Evolutionary conservation across 1,140 invertebrate genomes (phyloP).

Genomic region (Agrilus planipennis): DNA sequence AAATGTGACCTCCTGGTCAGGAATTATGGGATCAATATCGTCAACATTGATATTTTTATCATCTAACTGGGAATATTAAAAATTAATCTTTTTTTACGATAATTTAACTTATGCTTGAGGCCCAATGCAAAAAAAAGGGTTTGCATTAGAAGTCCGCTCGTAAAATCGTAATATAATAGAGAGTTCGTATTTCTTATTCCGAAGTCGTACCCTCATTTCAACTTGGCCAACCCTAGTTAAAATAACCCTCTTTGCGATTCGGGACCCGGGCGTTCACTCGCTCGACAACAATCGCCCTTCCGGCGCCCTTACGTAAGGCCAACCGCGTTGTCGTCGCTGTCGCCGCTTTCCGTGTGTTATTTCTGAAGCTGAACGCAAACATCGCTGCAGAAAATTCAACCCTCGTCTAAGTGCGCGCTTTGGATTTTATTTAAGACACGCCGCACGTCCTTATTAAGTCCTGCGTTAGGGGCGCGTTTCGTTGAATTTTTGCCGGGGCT

Average conservation of each 20-base stretch:
- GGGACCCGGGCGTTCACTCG: not conserved
- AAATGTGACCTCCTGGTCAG: too few species aligned
- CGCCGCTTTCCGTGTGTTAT: constrained; percentile 6
- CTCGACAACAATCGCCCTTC: constrained; percentile 7
- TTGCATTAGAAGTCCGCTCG: too few species aligned
- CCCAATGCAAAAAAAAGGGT: too few species aligned
- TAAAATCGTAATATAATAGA: too few species aligned
- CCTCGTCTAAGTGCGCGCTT: constrained; percentile 21
- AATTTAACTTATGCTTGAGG: too few species aligned
- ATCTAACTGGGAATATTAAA: too few species aligned
- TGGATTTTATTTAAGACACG: constrained; percentile 24
- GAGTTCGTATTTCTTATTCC: constrained; percentile 11
- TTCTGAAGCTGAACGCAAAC: constrained; percentile 18
- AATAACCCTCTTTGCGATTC: constrained; percentile 20
- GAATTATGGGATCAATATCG: too few species aligned
- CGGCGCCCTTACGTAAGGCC: not conserved
- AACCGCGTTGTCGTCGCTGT: too few species aligned
- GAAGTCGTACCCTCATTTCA: constrained; percentile 22
- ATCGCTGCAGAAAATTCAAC: constrained; percentile 23
- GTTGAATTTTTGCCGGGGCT: constrained; percentile 14
- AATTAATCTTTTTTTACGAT: too few species aligned
- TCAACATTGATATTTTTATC: too few species aligned
- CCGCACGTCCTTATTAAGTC: constrained; percentile 17
- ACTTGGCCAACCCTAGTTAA: constrained; percentile 20
- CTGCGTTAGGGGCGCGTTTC: constrained; percentile 16